Conservation (phyloP, 2,888 invertebrate species). For the Microctonus brassicae region DNA sequence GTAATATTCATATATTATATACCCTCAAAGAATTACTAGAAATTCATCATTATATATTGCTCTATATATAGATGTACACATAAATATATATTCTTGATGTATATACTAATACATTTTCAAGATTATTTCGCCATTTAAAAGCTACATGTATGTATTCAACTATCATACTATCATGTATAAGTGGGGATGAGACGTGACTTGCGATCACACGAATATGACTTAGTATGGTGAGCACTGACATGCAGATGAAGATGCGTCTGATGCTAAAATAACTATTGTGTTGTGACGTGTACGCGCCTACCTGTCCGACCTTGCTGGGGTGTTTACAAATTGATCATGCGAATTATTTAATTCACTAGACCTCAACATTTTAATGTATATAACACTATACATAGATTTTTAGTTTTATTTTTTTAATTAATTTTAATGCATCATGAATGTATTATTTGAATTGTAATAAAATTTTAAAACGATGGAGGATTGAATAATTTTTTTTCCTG, state of each 20-base stretch:
- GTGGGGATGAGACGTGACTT: neutral
- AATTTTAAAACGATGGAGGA: too few species aligned
- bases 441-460: too few species aligned
- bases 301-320: conserved; percentile 32
- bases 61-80: too few species aligned
- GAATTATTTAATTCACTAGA: neutral
- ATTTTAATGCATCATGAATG: too few species aligned
- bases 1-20: too few species aligned
- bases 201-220: conserved; percentile 32
- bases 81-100: neutral
- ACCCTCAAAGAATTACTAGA: neutral
- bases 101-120: neutral
- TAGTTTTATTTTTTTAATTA: neutral
- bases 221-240: conserved; percentile 33
- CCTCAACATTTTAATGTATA: neutral
- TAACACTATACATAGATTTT: neutral
- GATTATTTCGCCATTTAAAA: neutral
- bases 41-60: neutral
- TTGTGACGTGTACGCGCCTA: conserved; percentile 32
- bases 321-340: conserved; percentile 14
- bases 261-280: conserved; percentile 32
- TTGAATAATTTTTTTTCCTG: too few species aligned
- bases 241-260: conserved; percentile 1
- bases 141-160: too few species aligned
- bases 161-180: neutral